Evolutionary conservation across 2,888 invertebrate genomes (phyloP).

Genomic region (Piscicola geometra): DNA sequence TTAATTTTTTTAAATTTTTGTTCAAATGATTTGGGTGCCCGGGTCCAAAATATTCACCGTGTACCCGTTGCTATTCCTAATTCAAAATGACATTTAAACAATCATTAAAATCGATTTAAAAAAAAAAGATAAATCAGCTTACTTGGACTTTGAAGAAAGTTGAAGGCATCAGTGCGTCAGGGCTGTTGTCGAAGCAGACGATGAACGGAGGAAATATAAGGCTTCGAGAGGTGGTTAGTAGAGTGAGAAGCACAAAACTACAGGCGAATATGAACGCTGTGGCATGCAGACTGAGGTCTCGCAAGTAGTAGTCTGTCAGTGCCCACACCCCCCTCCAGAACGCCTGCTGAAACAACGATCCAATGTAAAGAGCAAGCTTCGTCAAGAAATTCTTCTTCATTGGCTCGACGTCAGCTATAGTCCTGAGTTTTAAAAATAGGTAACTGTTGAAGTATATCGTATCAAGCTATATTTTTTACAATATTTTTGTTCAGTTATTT

Average conservation of each 20-base stretch:
- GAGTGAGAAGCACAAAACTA: constrained; percentile 18
- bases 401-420: background rate
- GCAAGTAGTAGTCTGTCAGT: constrained; percentile 38
- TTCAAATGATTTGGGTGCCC: too few relatives aligned
- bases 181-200: constrained; percentile 25
- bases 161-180: constrained; percentile 29
- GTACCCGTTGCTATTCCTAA: too few relatives aligned
- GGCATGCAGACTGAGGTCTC: constrained; percentile 26
- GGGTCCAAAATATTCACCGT: too few relatives aligned
- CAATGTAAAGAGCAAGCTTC: constrained; percentile 31
- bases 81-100: too few relatives aligned
- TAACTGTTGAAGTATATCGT: too few relatives aligned
- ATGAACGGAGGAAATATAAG: constrained; percentile 38
- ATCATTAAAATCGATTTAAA: background rate
- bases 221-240: constrained; percentile 12
- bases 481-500: too few relatives aligned
- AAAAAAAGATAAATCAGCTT: background rate
- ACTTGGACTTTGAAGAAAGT: constrained; percentile 36
- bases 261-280: constrained; percentile 5
- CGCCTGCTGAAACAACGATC: constrained; percentile 34
- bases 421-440: too few relatives aligned
- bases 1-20: too few relatives aligned
- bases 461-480: too few relatives aligned
- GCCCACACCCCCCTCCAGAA: constrained; percentile 41
- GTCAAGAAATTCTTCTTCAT: background rate